These are phyloP conservation scores for Helicorthomorpha holstii DNA, from an alignment of 1,140 invertebrate genomes.

Conservation along the genomic window DNA sequence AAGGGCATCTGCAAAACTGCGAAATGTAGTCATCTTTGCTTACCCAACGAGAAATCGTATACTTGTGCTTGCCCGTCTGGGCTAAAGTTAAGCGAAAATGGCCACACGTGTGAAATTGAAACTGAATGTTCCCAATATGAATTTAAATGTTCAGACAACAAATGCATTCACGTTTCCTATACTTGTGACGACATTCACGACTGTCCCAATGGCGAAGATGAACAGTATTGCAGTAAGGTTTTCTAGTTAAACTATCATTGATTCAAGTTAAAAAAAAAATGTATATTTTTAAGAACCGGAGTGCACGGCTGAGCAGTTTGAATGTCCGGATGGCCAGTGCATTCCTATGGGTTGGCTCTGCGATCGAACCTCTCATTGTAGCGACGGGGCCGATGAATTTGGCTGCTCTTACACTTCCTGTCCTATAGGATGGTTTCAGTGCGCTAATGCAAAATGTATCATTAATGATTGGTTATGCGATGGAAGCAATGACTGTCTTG, in stretches of 20 bases:
- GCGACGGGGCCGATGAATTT: slow-evolving; percentile 38
- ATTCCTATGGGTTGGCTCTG: slow-evolving; percentile 22
- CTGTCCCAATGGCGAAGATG: slow-evolving; percentile 26
- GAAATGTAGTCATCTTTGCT: slow-evolving; percentile 31
- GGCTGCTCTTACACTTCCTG: slow-evolving; percentile 31
- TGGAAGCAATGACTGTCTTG: slow-evolving; percentile 14
- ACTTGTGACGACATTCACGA: slow-evolving; percentile 47
- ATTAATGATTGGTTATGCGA: slow-evolving; percentile 12
- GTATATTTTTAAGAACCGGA: slow-evolving; percentile 10
- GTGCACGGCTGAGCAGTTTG: slow-evolving; percentile 16
- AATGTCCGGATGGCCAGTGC: slow-evolving; percentile 24
- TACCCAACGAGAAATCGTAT: slow-evolving; percentile 23
- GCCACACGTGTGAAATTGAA: slow-evolving; percentile 18
- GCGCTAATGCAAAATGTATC: slow-evolving; percentile 11
- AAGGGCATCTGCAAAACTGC: too few species aligned
- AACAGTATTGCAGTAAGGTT: slow-evolving; percentile 36
- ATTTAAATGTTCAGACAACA: slow-evolving; percentile 49
- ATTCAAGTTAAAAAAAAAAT: not conserved
- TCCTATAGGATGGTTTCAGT: slow-evolving; percentile 13
- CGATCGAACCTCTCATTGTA: slow-evolving; percentile 35
- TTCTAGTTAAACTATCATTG: slow-evolving; percentile 1
- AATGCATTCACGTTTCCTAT: slow-evolving; percentile 38
- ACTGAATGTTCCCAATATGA: slow-evolving; percentile 16
- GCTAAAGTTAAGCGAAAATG: slow-evolving; percentile 18
- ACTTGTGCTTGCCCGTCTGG: slow-evolving; percentile 30